Evolutionary conservation across 2,888 invertebrate genomes (phyloP).

Genomic region (Clunio marinus): DNA sequence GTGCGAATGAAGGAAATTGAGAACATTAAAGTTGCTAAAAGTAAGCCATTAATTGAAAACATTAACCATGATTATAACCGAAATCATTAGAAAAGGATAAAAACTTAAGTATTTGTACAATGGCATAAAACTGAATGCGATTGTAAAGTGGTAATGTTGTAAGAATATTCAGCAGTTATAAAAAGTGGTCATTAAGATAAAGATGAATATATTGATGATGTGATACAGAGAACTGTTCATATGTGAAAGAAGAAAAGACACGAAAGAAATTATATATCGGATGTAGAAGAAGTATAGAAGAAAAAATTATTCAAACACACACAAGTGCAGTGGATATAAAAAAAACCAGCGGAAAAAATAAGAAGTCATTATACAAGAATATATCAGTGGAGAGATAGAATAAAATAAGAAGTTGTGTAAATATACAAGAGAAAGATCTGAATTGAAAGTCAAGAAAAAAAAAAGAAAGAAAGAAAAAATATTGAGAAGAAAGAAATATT

Average conservation of each 20-base stretch:
- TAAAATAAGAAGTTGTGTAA: neutral
- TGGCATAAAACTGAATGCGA: no score
- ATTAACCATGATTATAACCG: neutral
- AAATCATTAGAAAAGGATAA: no score
- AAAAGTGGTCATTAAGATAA: constrained; percentile 2
- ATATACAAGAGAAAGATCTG: neutral
- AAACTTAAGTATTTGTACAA: no score
- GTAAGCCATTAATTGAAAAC: neutral
- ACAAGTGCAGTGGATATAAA: neutral
- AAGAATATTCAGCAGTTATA: neutral
- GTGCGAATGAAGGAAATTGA: neutral
- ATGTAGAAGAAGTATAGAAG: neutral
- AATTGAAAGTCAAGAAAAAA: neutral
- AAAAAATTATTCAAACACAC: neutral
- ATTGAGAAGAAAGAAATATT: neutral
- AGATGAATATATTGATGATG: neutral
- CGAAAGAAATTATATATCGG: constrained; percentile 1
- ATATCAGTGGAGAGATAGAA: constrained; percentile 2
- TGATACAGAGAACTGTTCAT: neutral
- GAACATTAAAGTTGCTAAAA: no score
- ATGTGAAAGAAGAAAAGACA: constrained; percentile 5
- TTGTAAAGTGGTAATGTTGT: neutral
- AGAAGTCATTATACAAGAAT: constrained; percentile 13
- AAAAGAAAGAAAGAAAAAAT: neutral
- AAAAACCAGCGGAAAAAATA: neutral